phyloP scores from a whole-genome alignment of 2,113 vertebrate species.

The Tichodroma muraria region DNA sequence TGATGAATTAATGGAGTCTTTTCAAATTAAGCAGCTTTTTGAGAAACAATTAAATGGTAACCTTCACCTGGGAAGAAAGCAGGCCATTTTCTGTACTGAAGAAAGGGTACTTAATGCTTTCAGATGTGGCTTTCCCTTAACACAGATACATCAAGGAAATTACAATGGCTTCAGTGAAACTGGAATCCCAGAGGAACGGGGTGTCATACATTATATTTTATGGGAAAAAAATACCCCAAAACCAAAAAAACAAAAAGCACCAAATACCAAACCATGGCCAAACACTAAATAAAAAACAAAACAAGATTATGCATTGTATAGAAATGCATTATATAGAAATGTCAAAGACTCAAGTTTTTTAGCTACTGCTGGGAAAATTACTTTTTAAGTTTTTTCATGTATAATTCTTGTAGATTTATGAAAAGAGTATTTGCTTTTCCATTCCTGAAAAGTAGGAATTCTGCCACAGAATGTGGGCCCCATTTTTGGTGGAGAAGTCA shows the following conservation, averaged over 20 bases:
- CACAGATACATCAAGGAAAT: not conserved
- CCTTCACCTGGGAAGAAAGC: not conserved
- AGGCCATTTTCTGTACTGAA: not conserved
- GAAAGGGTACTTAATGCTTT: not conserved
- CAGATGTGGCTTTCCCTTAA: not conserved
- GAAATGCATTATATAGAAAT: too few species aligned
- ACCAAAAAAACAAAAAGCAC: accelerated
- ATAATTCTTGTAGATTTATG: not conserved
- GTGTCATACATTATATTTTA: not conserved
- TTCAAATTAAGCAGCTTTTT: not conserved
- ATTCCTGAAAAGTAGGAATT: not conserved
- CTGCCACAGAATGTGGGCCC: not conserved
- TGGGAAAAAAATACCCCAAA: not conserved
- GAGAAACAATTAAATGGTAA: not conserved
- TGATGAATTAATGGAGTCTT: not conserved
- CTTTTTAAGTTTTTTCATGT: not conserved
- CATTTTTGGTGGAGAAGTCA: not conserved
- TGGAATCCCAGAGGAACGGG: not conserved
- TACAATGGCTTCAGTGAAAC: not conserved
- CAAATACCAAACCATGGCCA: not conserved
- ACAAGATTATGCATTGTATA: too few species aligned
- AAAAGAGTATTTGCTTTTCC: not conserved
- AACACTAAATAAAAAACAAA: not conserved
- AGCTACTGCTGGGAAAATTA: not conserved
- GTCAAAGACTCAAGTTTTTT: not conserved